Base-by-base conservation (phyloP, 1,140 invertebrate species). In the Trinorchestia longiramus region DNA sequence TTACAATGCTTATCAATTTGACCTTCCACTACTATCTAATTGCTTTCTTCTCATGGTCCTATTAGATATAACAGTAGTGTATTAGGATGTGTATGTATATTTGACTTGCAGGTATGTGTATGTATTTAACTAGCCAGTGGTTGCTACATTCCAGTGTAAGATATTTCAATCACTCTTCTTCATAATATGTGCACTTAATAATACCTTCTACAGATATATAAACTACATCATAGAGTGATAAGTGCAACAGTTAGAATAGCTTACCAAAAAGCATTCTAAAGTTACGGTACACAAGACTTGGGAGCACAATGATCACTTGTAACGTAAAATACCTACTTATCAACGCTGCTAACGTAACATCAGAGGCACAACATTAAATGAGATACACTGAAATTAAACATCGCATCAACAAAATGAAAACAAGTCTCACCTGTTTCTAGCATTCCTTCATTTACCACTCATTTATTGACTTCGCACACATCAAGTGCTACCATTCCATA, bases 391-490 rank as follows among this genome's bases (percentile, higher is more conserved):
- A 3, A 77, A 28, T 77, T 19, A 77, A 11, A 15, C 62, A 36
- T 15, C 28, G 15, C 1, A 23, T 23, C 15, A 23, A 77, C 62
- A 77, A 77, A 77, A 77, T 77, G 28, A 3, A 77, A 77, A 77
- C 3, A 77, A 77, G 15, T 94, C 92, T 47, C 43, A 94, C 92
- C 92, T 94, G 44, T 45, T 45, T 47, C 92, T 94, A 94, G 44
- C 44, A 94, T 94, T 94, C 92, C 92, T 94, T 94, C 44, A 94
- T 94, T 94, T 94, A 94, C 92, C 92, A 94, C 92, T 94, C 92
- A 44, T 94, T 94, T 94, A 94, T 94, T 94, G 92, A 94, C 92
- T 94, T 94, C 92, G 47, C 92, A 94, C 92, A 94, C 92, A 94
- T 94, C 92, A 94, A 94, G 92, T 94, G 92, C 92, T 94, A 94